These are phyloP conservation scores for Leucoraja ocellata DNA, from an alignment of 2,797 vertebrate species.

Conservation along the genomic window DNA sequence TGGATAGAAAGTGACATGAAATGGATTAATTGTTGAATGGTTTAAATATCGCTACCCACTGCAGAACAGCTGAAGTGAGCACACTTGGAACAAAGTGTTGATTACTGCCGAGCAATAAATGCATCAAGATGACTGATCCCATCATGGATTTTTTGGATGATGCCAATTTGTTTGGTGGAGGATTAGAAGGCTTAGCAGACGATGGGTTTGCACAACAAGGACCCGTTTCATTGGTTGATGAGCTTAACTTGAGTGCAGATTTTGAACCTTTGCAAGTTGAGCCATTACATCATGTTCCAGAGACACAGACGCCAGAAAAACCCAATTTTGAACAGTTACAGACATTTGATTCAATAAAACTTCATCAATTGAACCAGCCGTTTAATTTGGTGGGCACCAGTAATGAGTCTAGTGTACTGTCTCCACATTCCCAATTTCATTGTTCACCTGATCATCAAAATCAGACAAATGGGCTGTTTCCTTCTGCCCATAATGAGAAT, in stretches of 20 bases:
- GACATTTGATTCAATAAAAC: constrained; percentile 79
- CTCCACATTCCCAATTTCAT: constrained; percentile 77
- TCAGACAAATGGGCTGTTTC: constrained; percentile 85
- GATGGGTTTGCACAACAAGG: constrained; percentile 79
- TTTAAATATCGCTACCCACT: constrained; percentile 56
- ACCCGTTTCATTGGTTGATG: constrained; percentile 86
- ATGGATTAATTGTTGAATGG: constrained; percentile 55
- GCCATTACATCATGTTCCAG: constrained; percentile 71
- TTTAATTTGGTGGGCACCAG: constrained; percentile 54
- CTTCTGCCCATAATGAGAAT: constrained; percentile 52
- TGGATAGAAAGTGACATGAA: constrained; percentile 58
- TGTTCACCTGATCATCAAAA: constrained; percentile 70
- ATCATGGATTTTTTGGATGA: constrained; percentile 98
- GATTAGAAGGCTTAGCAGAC: constrained; percentile 81
- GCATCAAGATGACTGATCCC: constrained; percentile 67
- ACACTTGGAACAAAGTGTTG: constrained; percentile 53
- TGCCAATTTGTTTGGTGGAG: constrained; percentile 86
- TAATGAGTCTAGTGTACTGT: constrained; percentile 62
- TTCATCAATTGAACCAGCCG: constrained; percentile 65
- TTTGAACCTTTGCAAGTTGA: constrained; percentile 89
- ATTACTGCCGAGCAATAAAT: not conserved
- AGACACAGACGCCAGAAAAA: constrained; percentile 73
- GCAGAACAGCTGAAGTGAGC: constrained; percentile 50
- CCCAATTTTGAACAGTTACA: constrained; percentile 74
- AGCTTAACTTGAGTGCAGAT: constrained; percentile 83